Conservation (phyloP, 2,113 vertebrate genomes). For the Corvus hawaiiensis region DNA sequence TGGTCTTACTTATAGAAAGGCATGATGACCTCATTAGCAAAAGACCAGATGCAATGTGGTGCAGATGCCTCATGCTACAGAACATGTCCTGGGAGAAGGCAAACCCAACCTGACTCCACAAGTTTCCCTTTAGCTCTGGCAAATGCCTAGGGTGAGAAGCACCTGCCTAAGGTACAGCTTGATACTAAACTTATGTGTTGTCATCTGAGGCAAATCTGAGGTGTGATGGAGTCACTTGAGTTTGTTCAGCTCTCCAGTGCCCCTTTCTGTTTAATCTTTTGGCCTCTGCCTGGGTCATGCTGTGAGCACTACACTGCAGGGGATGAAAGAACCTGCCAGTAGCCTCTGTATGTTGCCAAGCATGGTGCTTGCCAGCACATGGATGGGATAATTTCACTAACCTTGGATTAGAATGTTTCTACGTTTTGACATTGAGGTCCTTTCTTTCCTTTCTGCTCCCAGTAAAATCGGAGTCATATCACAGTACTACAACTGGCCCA, state of each 20-base stretch:
- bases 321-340: neutral
- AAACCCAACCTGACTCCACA: neutral
- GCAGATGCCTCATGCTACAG: neutral
- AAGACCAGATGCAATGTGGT: neutral
- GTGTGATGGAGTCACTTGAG: neutral
- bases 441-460: neutral
- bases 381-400: neutral
- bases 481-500: neutral
- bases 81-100: neutral
- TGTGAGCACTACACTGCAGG: neutral
- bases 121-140: neutral
- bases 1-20: neutral
- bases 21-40: neutral
- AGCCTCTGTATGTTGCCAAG: neutral
- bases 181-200: neutral
- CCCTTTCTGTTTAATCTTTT: neutral
- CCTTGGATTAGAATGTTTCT: neutral
- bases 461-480: neutral
- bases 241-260: neutral
- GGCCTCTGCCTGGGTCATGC: neutral
- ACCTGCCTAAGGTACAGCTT: neutral
- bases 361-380: neutral
- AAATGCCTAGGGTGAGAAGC: neutral
- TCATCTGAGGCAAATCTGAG: neutral
- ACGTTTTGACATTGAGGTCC: neutral